Conservation (phyloP, 2,888 invertebrate genomes). For the Barypeithes pellucidus region DNA sequence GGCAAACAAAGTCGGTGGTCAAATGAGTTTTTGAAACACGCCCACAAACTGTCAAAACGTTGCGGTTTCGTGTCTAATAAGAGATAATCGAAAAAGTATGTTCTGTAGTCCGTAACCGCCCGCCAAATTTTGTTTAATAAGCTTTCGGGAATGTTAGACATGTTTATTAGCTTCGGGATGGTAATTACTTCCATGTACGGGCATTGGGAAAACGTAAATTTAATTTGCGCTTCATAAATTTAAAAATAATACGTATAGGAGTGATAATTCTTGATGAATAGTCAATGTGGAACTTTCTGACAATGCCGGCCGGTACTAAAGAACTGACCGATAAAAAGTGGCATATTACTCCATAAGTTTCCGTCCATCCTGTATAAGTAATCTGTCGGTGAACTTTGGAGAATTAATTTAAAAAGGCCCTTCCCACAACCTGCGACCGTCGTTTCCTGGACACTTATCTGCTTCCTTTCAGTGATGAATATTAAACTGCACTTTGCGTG, state of each 20-base stretch:
- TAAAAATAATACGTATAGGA: too few species aligned
- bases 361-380: not conserved
- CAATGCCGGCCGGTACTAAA: not conserved
- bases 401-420: conserved; percentile 46
- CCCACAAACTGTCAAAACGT: conserved; percentile 50
- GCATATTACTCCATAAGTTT: not conserved
- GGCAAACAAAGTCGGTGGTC: conserved; percentile 67
- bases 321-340: not conserved
- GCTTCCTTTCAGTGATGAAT: conserved; percentile 50
- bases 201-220: conserved; percentile 1
- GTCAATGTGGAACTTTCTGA: too few species aligned
- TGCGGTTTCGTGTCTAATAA: conserved; percentile 28
- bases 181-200: conserved; percentile 14
- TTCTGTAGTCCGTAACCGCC: not conserved
- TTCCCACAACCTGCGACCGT: conserved; percentile 51
- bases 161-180: conserved; percentile 26
- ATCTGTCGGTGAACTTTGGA: conserved; percentile 45
- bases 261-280: too few species aligned
- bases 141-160: conserved; percentile 26
- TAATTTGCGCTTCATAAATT: not conserved
- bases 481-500: conserved; percentile 44
- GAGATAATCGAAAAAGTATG: conserved; percentile 40
- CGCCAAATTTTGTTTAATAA: conserved; percentile 23
- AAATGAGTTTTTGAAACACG: conserved; percentile 69
- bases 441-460: conserved; percentile 49